Evolutionary conservation across 2,888 invertebrate genomes (phyloP).

Genomic region (Acronicta alni): DNA sequence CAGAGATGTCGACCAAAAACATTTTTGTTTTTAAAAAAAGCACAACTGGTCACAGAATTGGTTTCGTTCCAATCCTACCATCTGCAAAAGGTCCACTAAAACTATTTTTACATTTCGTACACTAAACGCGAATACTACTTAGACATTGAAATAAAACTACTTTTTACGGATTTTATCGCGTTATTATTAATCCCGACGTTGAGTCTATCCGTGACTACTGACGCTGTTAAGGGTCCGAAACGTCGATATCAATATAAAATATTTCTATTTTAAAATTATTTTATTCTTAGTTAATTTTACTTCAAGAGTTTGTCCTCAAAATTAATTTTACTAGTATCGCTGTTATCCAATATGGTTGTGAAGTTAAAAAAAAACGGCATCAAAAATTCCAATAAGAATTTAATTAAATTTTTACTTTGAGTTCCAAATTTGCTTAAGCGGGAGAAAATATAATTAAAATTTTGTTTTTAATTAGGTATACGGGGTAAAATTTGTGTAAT

Average conservation of each 20-base stretch:
- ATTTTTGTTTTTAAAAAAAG: too few relatives aligned
- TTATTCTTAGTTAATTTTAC: too few relatives aligned
- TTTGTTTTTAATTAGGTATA: constrained; percentile 23
- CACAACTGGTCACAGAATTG: constrained; percentile 35
- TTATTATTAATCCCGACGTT: too few relatives aligned
- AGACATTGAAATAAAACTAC: too few relatives aligned
- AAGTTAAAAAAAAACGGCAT: constrained; percentile 10
- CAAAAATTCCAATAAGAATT: constrained; percentile 12
- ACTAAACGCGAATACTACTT: too few relatives aligned
- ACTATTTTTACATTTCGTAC: too few relatives aligned
- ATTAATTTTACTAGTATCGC: not conserved
- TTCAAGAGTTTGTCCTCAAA: too few relatives aligned
- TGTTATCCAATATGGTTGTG: constrained; percentile 16
- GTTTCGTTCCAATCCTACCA: constrained; percentile 41
- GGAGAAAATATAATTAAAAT: constrained; percentile 22
- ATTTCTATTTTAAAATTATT: too few relatives aligned
- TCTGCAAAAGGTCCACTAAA: constrained; percentile 44
- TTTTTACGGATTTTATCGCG: too few relatives aligned
- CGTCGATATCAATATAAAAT: too few relatives aligned
- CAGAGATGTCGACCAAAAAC: constrained; percentile 47
- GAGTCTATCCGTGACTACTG: too few relatives aligned
- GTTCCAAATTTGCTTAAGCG: constrained; percentile 19
- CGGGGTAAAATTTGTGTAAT: constrained; percentile 9
- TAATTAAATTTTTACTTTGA: constrained; percentile 28
- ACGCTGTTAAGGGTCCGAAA: too few relatives aligned